Evolutionary conservation across 2,113 vertebrate species (phyloP).

Genomic region (Phocoena phocoena): DNA sequence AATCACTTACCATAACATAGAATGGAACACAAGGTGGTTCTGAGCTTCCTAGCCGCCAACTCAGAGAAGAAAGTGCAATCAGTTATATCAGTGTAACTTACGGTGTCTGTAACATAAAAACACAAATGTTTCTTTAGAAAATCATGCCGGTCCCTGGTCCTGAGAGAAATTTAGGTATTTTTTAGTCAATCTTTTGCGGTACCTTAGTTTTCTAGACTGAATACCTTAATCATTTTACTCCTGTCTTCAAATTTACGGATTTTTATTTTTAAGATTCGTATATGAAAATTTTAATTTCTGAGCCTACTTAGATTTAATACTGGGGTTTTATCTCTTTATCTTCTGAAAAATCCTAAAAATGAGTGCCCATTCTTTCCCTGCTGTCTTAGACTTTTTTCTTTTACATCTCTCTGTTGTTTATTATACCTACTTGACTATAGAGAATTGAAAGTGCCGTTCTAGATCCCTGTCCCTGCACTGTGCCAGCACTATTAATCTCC

Average conservation of each 20-base stretch:
- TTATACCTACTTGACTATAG: not conserved
- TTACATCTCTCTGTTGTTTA: not conserved
- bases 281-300: slow-evolving; percentile 60
- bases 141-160: not conserved
- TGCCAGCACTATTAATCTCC: not conserved
- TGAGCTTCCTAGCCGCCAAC: not conserved
- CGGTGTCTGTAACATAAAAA: fast-evolving
- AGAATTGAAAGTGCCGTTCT: not conserved
- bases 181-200: not conserved
- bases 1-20: not conserved
- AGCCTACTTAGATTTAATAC: slow-evolving; percentile 61
- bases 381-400: not conserved
- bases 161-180: not conserved
- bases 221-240: not conserved
- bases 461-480: not conserved
- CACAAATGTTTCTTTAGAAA: not conserved
- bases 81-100: not conserved
- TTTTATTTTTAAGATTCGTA: not conserved
- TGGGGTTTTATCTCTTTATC: slow-evolving; percentile 63
- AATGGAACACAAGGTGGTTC: not conserved
- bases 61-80: not conserved
- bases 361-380: not conserved
- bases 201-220: not conserved
- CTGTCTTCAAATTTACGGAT: not conserved
- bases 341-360: slow-evolving; percentile 54